Evolutionary conservation across 2,888 invertebrate species (phyloP), one percentile per base, ranked within the genome.

Genomic region (Teleiodes luculella): DNA sequence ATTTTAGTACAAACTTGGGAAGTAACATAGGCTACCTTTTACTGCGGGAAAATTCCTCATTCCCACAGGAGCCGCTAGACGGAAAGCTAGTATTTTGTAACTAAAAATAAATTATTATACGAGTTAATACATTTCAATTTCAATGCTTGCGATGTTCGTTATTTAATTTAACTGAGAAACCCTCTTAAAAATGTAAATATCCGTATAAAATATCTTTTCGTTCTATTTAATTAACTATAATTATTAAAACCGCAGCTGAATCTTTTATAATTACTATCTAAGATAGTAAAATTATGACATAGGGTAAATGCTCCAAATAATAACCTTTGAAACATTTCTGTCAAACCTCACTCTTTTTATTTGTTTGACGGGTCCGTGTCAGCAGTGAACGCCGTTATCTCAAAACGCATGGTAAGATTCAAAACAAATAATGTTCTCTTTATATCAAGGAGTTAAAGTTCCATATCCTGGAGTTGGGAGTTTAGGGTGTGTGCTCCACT

Each of bases 311-410:
- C 58, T 56, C 59, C 52, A 60, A 63, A 61, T 67, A 65, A 60
- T 56, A 55, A 60, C 65, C 64, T 64, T 61, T 60, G 56, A 61
- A 51, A 37, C 31, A 39, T 54, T 50, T 43, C 36, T 49, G 58
- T 58, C 58, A 57, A 61, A 63, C 62, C 63, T 62, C 57, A 60
- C 63, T 66, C 60, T 61, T 41, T 63, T 67, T 57, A 59, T 56
- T 61, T 63, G 54, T 63, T 66, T 65, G 68, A 68, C 66, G 57
- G 59, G 53, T 59, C 57, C 53, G 61, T 65, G 64, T 63, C 62
- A 63, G 62, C 48, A 54, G 49, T 55, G 53, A 59, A 43, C 57
- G 52, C 63, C 59, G 65, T 66, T 64, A 63, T 57, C 41, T 41
- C 58, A 56, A 31, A 13, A 53, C 14, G 13, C 13, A 28, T 28